Conservation (phyloP, 1,140 invertebrate species). For the Colletes latitarsis region DNA sequence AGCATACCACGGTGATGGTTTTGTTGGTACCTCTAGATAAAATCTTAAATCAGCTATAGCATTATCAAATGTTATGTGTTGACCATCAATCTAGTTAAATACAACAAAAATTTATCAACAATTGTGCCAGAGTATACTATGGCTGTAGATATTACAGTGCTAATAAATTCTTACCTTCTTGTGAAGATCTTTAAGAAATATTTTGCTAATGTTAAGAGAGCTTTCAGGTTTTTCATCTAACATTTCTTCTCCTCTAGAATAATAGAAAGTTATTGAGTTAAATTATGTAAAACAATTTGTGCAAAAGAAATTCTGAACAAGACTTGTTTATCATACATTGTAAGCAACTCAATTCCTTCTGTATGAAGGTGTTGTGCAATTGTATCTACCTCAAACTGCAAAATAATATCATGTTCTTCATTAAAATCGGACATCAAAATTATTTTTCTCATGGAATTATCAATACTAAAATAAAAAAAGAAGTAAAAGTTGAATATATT, state of each 20-base stretch:
- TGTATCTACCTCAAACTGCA: constrained; percentile 39
- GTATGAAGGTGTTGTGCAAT: constrained; percentile 29
- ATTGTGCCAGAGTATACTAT: background rate
- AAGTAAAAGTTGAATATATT: constrained; percentile 8
- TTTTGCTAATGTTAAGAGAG: constrained; percentile 36
- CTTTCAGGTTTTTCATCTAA: constrained; percentile 21
- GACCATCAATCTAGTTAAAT: constrained; percentile 39
- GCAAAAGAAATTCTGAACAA: background rate
- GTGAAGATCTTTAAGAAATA: constrained; percentile 39
- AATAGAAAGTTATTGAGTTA: constrained; percentile 24
- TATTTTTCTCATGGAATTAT: constrained; percentile 17
- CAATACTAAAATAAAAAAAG: constrained; percentile 51
- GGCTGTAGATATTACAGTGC: constrained; percentile 8
- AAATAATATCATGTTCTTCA: constrained; percentile 51
- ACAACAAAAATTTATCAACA: constrained; percentile 8
- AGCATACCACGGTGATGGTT: constrained; percentile 45
- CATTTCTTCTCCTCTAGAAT: constrained; percentile 51
- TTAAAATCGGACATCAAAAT: constrained; percentile 63
- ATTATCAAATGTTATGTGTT: constrained; percentile 58
- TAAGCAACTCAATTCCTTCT: constrained; percentile 32
- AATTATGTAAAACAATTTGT: background rate
- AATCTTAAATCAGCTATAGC: constrained; percentile 53
- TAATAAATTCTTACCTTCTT: constrained; percentile 40
- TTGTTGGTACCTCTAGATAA: constrained; percentile 35
- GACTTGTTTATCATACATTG: constrained; percentile 52